Evolutionary conservation across 2,797 vertebrate genomes (phyloP), one percentile per base, ranked within the genome.

Genomic region (Parauchenoglanis punctatus): DNA sequence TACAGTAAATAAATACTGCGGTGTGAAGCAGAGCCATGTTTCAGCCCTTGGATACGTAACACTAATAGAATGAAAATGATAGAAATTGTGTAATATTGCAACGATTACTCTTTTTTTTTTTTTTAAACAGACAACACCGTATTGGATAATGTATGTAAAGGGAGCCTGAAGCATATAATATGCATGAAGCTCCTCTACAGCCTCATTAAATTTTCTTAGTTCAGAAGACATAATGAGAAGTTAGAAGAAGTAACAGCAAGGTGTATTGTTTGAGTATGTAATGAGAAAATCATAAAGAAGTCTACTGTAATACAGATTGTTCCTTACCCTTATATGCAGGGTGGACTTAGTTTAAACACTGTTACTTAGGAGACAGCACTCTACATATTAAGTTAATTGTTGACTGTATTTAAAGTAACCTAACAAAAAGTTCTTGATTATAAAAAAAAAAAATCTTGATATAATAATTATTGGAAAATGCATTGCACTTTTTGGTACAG

Each of bases 161-260:
- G 18, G 18, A 81, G 77, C 85, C 59, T 65, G 58, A 11, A 44
- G 81, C 81, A 83, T 58, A 56, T 67, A 87, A 49, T 23, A 76
- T 77, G 20, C 70, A 77, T 68, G 31, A 72, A 20, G 65, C n/a
- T 75, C 31, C 86, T 73, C 56, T 82, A 10, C 54, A 76, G 81
- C 8, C 77, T 81, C 78, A 59, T 81, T 81, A 86, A 81, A 70
- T 76, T 58, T 76, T 23, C 58, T 28, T 76, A 76, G 72, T 76
- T 77, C 44, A 76, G 61, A 76, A 85, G 44, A 63, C 44, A 85
- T 85, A 85, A 76, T 85, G 58, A 85, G 72, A 85, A 76, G 84
- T 63, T 81, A 25, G 58, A n/a, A 44, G 58, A 81, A 63, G 80
- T 63, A 63, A 46, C 80, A 25, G 80, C 6, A 18, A 85, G 59